Conservation (phyloP, 2,113 vertebrate species). For the Tetrao urogallus region DNA sequence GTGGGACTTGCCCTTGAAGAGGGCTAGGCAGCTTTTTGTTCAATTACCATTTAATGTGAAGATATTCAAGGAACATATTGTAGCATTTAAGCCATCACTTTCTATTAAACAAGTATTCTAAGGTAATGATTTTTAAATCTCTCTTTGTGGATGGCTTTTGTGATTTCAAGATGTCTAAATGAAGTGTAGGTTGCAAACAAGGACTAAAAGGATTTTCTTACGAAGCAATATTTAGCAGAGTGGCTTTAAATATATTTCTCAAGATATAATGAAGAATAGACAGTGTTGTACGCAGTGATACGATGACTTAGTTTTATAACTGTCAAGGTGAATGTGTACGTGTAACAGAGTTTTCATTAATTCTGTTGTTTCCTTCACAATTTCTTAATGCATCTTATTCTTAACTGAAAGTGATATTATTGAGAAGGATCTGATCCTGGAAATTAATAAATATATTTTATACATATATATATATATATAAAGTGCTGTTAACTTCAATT, state of each 20-base stretch:
- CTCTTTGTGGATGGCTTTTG: slow-evolving; percentile 73
- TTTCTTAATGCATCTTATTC: background rate
- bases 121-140: slow-evolving; percentile 86
- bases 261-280: background rate
- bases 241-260: slow-evolving; percentile 6
- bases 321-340: background rate
- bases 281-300: background rate
- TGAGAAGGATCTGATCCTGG: background rate
- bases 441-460: background rate
- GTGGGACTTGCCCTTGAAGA: slow-evolving; percentile 81
- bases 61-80: slow-evolving; percentile 83
- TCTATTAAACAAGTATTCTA: slow-evolving; percentile 83
- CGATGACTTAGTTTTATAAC: background rate
- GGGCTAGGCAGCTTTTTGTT: slow-evolving; percentile 80
- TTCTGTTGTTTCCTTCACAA: background rate
- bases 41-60: slow-evolving; percentile 83
- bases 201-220: slow-evolving; percentile 69
- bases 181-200: slow-evolving; percentile 70
- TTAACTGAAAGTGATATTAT: background rate
- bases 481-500: background rate
- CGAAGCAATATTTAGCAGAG: slow-evolving; percentile 36
- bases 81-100: slow-evolving; percentile 85
- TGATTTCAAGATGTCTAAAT: slow-evolving; percentile 66
- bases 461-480: rapidly evolving
- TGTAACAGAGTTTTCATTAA: background rate